Percentiles rank a stretch among this genome's conserved stretches.
These are phyloP conservation scores for Panzeria rudis DNA, from an alignment of 2,888 invertebrate genomes.

Conservation along the genomic window DNA sequence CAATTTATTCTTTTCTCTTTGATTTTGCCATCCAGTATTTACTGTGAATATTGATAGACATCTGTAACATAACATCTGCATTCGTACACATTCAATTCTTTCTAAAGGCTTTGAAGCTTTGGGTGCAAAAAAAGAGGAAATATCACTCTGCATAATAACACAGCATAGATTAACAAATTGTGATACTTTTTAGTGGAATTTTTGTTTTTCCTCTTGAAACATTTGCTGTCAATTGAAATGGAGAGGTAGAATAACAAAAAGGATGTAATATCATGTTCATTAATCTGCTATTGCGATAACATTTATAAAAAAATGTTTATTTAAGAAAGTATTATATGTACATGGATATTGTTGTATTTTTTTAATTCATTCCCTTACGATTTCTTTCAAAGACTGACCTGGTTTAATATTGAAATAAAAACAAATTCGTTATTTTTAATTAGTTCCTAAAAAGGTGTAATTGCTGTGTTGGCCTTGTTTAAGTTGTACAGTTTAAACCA, in stretches of 20 bases:
- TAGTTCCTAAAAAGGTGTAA: constrained; percentile 9
- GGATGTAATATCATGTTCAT: constrained; percentile 74
- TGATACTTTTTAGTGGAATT: constrained; percentile 57
- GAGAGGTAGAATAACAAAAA: constrained; percentile 56
- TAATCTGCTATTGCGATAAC: constrained; percentile 74
- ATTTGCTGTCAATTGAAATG: constrained; percentile 60
- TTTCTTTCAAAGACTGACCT: constrained; percentile 47
- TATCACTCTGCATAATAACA: constrained; percentile 42
- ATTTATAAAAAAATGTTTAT: constrained; percentile 63
- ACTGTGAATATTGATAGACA: constrained; percentile 69
- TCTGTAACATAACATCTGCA: constrained; percentile 60
- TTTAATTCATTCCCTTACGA: constrained; percentile 3
- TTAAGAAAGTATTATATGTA: constrained; percentile 55
- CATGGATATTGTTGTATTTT: constrained; percentile 8
- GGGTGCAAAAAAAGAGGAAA: constrained; percentile 56
- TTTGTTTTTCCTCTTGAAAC: constrained; percentile 27
- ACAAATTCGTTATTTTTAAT: constrained; percentile 49
- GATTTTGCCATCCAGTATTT: constrained; percentile 53
- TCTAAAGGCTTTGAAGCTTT: constrained; percentile 37
- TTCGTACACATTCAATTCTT: constrained; percentile 1
- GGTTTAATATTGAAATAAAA: constrained; percentile 49
- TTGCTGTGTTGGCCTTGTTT: constrained; percentile 52
- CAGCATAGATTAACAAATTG: constrained; percentile 62
- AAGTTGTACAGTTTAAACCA: not conserved
- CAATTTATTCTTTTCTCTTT: constrained; percentile 39